Evolutionary conservation across 2,113 vertebrate genomes (phyloP).

Genomic region (Pedetes capensis): DNA sequence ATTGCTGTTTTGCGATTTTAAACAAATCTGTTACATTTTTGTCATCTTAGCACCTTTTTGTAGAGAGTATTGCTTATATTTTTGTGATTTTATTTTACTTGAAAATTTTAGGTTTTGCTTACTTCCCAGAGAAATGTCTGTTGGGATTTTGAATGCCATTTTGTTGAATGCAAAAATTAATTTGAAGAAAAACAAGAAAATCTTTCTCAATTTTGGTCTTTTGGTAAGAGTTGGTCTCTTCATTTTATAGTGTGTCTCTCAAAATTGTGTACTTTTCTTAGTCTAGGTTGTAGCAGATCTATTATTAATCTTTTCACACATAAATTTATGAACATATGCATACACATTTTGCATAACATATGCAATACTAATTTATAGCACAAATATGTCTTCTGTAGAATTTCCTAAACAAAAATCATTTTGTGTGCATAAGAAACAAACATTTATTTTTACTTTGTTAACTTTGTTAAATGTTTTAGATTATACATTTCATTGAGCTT

Average conservation of each 20-base stretch:
- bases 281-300: not conserved
- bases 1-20: not conserved
- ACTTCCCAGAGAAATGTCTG: not conserved
- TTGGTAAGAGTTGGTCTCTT: not conserved
- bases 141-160: not conserved
- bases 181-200: not conserved
- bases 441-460: not conserved
- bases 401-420: not conserved
- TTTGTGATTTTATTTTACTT: not conserved
- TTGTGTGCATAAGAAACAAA: not conserved
- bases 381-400: not conserved
- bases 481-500: not conserved
- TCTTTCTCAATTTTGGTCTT: not conserved
- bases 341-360: not conserved
- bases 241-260: not conserved
- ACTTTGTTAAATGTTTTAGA: not conserved
- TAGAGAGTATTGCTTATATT: not conserved
- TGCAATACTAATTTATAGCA: not conserved
- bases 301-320: not conserved
- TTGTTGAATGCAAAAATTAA: not conserved
- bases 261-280: not conserved
- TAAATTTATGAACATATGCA: not conserved
- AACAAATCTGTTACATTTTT: not conserved
- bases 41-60: not conserved
- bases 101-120: slow-evolving; percentile 4